These are phyloP conservation scores for Acrocyrtus sp. DNA, from an alignment of 2,888 invertebrate species.

Conservation along the genomic window DNA sequence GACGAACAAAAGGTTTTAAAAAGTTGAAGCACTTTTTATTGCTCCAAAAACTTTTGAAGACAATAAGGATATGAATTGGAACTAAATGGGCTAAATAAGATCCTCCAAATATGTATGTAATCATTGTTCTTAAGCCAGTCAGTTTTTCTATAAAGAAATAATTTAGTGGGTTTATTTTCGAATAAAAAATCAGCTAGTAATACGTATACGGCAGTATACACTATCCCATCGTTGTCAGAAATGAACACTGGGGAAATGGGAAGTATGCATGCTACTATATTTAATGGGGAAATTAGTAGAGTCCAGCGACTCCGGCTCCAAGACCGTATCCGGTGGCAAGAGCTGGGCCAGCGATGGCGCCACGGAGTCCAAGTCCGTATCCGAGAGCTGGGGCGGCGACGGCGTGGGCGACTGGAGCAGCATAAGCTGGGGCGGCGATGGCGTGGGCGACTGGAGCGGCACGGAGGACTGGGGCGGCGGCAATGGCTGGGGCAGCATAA, in stretches of 20 bases:
- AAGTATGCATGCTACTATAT: not conserved
- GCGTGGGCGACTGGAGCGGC: slow-evolving; percentile 6
- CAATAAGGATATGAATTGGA: not conserved
- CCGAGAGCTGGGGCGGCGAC: slow-evolving; percentile 6
- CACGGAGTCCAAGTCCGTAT: slow-evolving; percentile 1
- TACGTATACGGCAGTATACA: not conserved
- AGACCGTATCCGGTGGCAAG: not conserved
- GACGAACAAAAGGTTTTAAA: no score
- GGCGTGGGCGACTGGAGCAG: not conserved
- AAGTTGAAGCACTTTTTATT: no score
- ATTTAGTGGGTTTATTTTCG: slow-evolving; percentile 12
- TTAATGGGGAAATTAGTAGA: not conserved
- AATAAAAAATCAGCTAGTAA: slow-evolving; percentile 5
- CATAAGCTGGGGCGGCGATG: not conserved
- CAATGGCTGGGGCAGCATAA: slow-evolving; percentile 1
- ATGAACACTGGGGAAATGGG: slow-evolving; percentile 1
- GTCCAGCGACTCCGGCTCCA: not conserved
- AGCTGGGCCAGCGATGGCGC: slow-evolving; percentile 9
- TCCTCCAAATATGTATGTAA: no score
- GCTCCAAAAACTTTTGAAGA: no score
- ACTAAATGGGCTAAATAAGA: no score
- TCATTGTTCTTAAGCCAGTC: no score
- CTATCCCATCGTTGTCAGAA: not conserved
- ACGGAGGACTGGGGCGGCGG: slow-evolving; percentile 3
- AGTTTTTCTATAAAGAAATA: not conserved